Evolutionary conservation across 2,797 vertebrate species (phyloP).

Genomic region (Propithecus deckenii): DNA sequence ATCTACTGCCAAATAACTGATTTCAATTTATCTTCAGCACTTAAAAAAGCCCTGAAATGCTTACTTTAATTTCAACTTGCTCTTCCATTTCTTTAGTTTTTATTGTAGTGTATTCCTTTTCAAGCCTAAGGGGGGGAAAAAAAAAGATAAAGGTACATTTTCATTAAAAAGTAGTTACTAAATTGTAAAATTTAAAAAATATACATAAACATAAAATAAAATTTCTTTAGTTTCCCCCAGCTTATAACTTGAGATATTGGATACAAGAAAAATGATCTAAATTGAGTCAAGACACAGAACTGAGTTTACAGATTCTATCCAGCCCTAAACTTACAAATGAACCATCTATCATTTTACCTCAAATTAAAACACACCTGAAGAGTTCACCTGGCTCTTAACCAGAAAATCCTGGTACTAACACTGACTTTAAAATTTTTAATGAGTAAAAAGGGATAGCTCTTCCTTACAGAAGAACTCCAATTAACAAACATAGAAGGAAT

Average conservation of each 20-base stretch:
- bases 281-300: background rate
- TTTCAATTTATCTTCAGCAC: background rate
- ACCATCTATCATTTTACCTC: background rate
- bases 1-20: background rate
- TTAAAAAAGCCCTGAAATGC: slow-evolving; percentile 57
- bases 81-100: slow-evolving; percentile 99
- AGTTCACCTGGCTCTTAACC: background rate
- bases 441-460: background rate
- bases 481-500: background rate
- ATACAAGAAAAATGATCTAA: background rate
- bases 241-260: slow-evolving; percentile 3
- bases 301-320: background rate
- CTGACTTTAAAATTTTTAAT: background rate
- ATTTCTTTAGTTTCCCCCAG: background rate
- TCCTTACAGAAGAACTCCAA: slow-evolving; percentile 35
- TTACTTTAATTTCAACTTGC: slow-evolving; percentile 99
- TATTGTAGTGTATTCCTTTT: slow-evolving; percentile 99
- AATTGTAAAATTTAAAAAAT: slow-evolving; percentile 31
- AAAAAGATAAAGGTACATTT: slow-evolving; percentile 5
- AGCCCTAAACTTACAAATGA: slow-evolving; percentile 16
- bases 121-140: slow-evolving; percentile 88
- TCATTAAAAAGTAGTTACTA: slow-evolving; percentile 39
- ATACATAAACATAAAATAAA: slow-evolving; percentile 28
- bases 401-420: background rate
- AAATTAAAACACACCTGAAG: background rate